Conservation (phyloP, 2,113 vertebrate species). For the Kobus ellipsiprymnus region DNA sequence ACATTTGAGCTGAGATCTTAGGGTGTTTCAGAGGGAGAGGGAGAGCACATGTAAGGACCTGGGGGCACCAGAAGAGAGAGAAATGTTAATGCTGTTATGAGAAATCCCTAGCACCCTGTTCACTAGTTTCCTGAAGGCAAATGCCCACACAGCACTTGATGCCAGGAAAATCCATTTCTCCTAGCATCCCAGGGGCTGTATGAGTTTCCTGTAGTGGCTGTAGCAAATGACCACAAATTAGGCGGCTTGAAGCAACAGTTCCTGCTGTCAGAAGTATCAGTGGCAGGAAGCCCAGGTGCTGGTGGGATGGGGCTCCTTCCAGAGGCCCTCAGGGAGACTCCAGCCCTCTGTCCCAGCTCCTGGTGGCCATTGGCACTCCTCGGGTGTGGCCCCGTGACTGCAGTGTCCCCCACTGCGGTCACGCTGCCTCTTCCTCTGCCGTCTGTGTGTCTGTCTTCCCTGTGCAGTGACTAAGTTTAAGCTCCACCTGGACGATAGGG, state of each 20-base stretch:
- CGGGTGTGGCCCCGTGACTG: fast-evolving
- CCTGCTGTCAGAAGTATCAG: not conserved
- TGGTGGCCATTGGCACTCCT: fast-evolving
- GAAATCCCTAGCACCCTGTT: not conserved
- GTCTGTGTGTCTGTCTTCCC: not conserved
- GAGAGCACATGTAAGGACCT: too few species aligned
- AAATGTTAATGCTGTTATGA: not conserved
- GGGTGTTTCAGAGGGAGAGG: not conserved
- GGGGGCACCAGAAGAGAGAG: not conserved
- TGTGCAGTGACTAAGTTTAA: not conserved
- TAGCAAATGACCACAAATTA: not conserved
- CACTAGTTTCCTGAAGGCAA: not conserved
- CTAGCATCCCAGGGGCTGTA: fast-evolving
- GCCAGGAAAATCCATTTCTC: not conserved
- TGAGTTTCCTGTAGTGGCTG: not conserved
- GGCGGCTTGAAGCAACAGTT: not conserved
- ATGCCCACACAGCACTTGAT: fast-evolving
- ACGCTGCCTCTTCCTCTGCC: not conserved
- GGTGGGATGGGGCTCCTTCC: not conserved
- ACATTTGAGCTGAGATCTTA: not conserved
- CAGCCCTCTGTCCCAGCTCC: not conserved
- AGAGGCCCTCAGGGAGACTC: not conserved
- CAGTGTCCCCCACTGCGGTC: fast-evolving
- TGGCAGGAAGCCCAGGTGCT: fast-evolving
- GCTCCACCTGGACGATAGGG: not conserved